Base-by-base conservation (phyloP, 1,140 invertebrate species). In the Diabrotica undecimpunctata region DNA sequence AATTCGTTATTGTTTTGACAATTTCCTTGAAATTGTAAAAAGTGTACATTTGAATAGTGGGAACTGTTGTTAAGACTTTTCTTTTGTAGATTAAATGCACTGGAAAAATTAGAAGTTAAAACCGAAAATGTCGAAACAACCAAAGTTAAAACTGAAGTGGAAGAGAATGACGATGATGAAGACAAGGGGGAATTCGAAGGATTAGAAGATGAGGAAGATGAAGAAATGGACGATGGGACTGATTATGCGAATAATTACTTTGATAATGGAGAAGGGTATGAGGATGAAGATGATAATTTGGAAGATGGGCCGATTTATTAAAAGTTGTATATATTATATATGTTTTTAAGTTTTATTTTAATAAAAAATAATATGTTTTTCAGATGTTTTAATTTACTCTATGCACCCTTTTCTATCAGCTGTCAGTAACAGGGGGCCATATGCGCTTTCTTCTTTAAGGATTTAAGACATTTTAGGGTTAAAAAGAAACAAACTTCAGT, bases 251-350 rank as follows among this genome's bases (percentile, higher is more conserved):
- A 90, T 72, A 90, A 87, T 75, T 93, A 93, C 74, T 94, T 94
- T 79, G 92, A 95, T 77, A 93, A 94, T 80, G 92, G 92, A 11
- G 92, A 94, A 80, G 86, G 83, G 36, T 93, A 91, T 78, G 87
- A 92, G 72, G 91, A 94, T 70, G 91, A 94, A 71, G 92, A 94
- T 76, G 92, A 94, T 74, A 91, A 91, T 77, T 76, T 90, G 64
- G 92, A 94, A 78, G 91, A 94, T 82, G 92, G 86, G 54, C 84
- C 86, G 59, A 81, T 85, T 66, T 88, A 87, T 79, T 87, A 46
- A 70, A 25, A 25, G 25, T 25, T 25, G 25, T 25, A 25, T 25
- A 25, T 46, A 46, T 46, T 46, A 10, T 46, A 10, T 46, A n/a
- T 46, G n/a, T 46, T 46, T 11, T 55, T 36, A 55, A 6, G 6